Percentiles rank a stretch among this genome's conserved stretches.
Evolutionary conservation across 1,140 invertebrate species (phyloP).

Genomic region (Daktulosphaira vitifoliae): DNA sequence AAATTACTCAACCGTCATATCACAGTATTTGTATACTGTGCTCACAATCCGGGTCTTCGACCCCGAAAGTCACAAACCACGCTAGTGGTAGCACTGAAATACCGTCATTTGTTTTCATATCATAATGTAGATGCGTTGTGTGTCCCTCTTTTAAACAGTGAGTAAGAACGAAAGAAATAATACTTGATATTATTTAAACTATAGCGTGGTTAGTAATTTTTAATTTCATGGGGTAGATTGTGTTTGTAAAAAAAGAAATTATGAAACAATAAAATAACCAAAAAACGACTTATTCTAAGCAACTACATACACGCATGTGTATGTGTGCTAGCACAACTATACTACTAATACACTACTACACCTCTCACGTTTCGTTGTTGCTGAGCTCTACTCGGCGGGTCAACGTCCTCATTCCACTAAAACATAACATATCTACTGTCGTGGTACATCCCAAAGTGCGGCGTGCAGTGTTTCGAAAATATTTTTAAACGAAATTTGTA

Average conservation of each 20-base stretch:
- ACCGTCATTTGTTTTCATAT: not conserved
- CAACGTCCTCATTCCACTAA: slow-evolving; percentile 32
- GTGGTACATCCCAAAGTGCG: not conserved
- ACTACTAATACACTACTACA: not conserved
- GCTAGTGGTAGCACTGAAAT: slow-evolving; percentile 31
- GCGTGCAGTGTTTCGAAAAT: slow-evolving; percentile 26
- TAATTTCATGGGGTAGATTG: too few species aligned
- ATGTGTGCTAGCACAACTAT: not conserved
- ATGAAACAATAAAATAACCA: too few species aligned
- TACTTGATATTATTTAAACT: too few species aligned
- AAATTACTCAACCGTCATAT: slow-evolving; percentile 32
- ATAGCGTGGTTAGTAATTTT: too few species aligned
- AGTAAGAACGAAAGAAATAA: slow-evolving; percentile 7
- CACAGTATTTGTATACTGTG: not conserved
- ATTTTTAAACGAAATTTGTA: slow-evolving; percentile 18
- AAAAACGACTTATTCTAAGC: too few species aligned
- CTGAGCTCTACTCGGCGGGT: slow-evolving; percentile 5
- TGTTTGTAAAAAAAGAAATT: too few species aligned
- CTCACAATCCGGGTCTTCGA: slow-evolving; percentile 32
- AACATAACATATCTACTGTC: slow-evolving; percentile 10
- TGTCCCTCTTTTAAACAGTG: slow-evolving; percentile 13
- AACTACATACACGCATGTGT: too few species aligned
- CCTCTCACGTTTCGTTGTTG: slow-evolving; percentile 21
- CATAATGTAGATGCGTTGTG: too few species aligned
- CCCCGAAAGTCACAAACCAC: slow-evolving; percentile 32